Evolutionary conservation across 2,113 vertebrate genomes (phyloP).

Genomic region (Pangasianodon hypophthalmus): DNA sequence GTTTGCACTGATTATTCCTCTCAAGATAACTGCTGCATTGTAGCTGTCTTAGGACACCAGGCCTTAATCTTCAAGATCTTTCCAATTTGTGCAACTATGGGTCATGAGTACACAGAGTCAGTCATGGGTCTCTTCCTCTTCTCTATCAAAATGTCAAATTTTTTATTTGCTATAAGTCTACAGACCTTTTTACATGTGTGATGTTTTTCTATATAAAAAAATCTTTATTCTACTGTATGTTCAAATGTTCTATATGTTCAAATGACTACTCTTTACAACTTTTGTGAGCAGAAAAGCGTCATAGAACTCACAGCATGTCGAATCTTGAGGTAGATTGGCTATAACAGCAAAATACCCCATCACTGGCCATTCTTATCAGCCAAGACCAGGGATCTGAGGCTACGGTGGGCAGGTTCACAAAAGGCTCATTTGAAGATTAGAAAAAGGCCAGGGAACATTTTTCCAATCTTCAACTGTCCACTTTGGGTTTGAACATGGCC

Average conservation of each 20-base stretch:
- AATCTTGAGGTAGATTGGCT: neutral
- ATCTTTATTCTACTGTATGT: neutral
- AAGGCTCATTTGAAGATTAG: neutral
- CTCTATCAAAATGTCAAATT: neutral
- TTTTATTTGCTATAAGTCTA: neutral
- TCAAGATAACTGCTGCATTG: neutral
- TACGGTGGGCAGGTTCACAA: neutral
- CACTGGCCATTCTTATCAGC: neutral
- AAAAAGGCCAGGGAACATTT: neutral
- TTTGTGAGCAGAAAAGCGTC: neutral
- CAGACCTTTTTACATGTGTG: neutral
- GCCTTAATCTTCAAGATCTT: neutral
- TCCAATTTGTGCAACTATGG: neutral
- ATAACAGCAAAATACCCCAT: neutral
- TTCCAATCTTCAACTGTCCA: neutral
- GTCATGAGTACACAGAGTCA: neutral
- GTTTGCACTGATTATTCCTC: slow-evolving; percentile 18
- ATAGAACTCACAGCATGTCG: neutral
- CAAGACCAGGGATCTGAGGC: neutral
- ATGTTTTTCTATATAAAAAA: neutral
- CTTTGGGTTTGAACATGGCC: neutral
- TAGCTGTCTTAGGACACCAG: neutral
- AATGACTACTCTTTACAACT: neutral
- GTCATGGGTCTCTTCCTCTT: neutral
- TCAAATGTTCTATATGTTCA: neutral